phyloP scores from a whole-genome alignment of 1,140 invertebrate species.

The Parapsyche elsis region DNA sequence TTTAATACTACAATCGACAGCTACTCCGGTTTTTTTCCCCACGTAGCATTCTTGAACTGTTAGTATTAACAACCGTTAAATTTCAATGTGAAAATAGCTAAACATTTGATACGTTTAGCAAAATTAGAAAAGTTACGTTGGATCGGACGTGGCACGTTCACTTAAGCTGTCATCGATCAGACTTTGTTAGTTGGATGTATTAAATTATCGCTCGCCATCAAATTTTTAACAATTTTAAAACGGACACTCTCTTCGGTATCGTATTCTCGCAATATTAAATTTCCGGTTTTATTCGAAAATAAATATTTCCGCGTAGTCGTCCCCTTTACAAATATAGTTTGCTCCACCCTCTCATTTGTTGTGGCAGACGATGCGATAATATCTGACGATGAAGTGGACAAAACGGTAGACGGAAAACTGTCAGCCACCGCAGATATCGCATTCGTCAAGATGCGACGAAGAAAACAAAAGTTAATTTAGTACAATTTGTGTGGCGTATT shows the following conservation, averaged over 20 bases:
- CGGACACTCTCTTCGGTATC: background rate
- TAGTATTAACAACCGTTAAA: too few relatives aligned
- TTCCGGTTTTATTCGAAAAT: background rate
- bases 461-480: too few relatives aligned
- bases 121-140: background rate
- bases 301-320: background rate
- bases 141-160: background rate
- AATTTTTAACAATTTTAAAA: background rate
- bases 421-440: background rate
- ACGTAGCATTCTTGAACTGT: too few relatives aligned
- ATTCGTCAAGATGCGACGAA: constrained; percentile 6
- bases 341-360: constrained; percentile 29
- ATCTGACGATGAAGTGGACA: constrained; percentile 20
- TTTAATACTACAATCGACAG: too few relatives aligned
- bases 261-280: too few relatives aligned
- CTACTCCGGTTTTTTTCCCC: too few relatives aligned
- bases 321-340: background rate
- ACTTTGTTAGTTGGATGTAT: background rate
- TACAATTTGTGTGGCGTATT: too few relatives aligned
- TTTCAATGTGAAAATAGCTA: too few relatives aligned
- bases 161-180: background rate
- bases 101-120: background rate
- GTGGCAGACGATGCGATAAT: background rate
- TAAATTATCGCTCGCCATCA: too few relatives aligned
- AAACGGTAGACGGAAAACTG: constrained; percentile 7